Percentiles rank a stretch among this genome's conserved stretches.
Evolutionary conservation across 2,888 invertebrate genomes (phyloP).

Genomic region (Nomada goodeniana): DNA sequence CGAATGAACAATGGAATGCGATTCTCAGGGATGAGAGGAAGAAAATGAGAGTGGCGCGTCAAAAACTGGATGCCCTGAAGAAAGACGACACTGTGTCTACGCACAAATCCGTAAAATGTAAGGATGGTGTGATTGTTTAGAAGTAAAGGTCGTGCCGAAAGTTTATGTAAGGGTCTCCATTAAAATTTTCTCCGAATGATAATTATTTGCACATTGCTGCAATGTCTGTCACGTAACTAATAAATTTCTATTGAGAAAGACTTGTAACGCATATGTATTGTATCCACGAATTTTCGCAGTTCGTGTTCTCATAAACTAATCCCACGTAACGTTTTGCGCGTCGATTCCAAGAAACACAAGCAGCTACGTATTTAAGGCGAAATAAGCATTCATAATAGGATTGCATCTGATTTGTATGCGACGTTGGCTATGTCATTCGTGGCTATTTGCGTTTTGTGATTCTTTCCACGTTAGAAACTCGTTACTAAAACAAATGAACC

Average conservation of each 20-base stretch:
- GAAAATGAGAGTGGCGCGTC: background rate
- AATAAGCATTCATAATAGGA: slow-evolving; percentile 16
- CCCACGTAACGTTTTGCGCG: too few relatives aligned
- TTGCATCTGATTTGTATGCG: slow-evolving; percentile 49
- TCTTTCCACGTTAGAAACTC: slow-evolving; percentile 52
- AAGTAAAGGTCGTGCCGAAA: background rate
- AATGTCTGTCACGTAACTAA: too few relatives aligned
- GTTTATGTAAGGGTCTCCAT: slow-evolving; percentile 10
- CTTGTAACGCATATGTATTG: too few relatives aligned
- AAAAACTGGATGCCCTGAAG: background rate
- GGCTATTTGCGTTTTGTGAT: slow-evolving; percentile 59
- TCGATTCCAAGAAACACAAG: slow-evolving; percentile 11
- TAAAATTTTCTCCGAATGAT: background rate
- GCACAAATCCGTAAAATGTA: background rate
- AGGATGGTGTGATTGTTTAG: background rate
- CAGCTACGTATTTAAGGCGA: slow-evolving; percentile 12
- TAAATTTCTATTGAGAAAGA: too few relatives aligned
- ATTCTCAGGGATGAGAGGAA: slow-evolving; percentile 25
- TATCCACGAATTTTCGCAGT: too few relatives aligned
- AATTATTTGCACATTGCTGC: too few relatives aligned
- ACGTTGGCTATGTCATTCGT: slow-evolving; percentile 21
- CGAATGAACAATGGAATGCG: slow-evolving; percentile 51
- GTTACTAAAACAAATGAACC: slow-evolving; percentile 65
- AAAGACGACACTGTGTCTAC: rapidly evolving
- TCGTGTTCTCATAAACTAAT: too few relatives aligned